A percentile compares a stretch with the other conserved stretches of the same genome.
Evolutionary conservation across 2,113 vertebrate genomes (phyloP).

Genomic region (Eolophus roseicapilla): DNA sequence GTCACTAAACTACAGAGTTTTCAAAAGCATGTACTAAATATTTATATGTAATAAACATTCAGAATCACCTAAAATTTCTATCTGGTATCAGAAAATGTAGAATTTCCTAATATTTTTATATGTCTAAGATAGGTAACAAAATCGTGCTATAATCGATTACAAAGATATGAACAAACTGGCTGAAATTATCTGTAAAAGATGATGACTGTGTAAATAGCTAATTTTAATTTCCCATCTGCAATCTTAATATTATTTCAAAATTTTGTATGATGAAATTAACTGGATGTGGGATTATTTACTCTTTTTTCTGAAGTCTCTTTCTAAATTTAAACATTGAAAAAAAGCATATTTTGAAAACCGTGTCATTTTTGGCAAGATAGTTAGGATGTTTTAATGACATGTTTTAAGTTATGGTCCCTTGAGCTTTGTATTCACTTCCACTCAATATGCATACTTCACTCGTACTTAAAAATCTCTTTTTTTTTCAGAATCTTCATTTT

Average conservation of each 20-base stretch:
- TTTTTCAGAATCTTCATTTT: not conserved
- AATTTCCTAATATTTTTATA: not conserved
- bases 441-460: not conserved
- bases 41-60: not conserved
- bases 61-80: not conserved
- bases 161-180: not conserved
- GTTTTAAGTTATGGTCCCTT: accelerated
- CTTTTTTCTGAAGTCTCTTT: not conserved
- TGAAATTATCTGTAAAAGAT: not conserved
- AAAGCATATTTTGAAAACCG: accelerated
- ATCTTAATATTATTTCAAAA: not conserved
- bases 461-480: not conserved
- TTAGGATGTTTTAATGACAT: not conserved
- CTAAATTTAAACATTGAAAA: not conserved
- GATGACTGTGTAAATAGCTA: not conserved
- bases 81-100: not conserved
- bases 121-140: not conserved
- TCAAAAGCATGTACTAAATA: not conserved
- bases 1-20: not conserved
- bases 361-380: not conserved
- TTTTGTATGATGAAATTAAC: not conserved
- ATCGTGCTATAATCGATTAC: not conserved
- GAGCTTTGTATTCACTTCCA: not conserved
- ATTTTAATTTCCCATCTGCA: not conserved
- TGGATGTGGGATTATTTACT: not conserved